These are phyloP conservation scores for Mycogona germanica DNA, from an alignment of 2,888 invertebrate species.

Conservation along the genomic window DNA sequence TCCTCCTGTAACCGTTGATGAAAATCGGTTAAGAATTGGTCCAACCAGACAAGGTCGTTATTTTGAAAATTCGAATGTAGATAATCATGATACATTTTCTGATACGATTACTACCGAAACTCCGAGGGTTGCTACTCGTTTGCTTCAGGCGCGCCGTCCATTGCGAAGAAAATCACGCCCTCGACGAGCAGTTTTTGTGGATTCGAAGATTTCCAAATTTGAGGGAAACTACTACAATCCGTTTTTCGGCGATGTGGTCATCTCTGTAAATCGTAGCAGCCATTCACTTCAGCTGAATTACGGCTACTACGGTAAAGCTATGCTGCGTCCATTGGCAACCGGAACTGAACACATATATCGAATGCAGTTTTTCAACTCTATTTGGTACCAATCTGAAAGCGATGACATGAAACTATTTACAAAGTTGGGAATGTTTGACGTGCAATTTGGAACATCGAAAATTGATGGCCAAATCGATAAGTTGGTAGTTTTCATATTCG, in stretches of 20 bases:
- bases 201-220: too few species aligned
- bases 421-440: constrained; percentile 10
- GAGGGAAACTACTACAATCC: constrained; percentile 17
- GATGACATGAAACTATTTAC: constrained; percentile 19
- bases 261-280: constrained; percentile 14
- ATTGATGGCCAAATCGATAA: neutral
- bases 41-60: too few species aligned
- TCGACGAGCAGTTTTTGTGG: too few species aligned
- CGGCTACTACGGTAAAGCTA: constrained; percentile 20
- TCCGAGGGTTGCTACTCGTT: too few species aligned
- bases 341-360: constrained; percentile 4
- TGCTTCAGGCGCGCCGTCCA: too few species aligned
- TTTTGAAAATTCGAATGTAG: too few species aligned
- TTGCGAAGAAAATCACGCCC: too few species aligned
- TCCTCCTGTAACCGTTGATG: too few species aligned
- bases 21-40: too few species aligned
- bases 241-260: constrained; percentile 15
- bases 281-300: constrained; percentile 17
- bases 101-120: too few species aligned
- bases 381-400: constrained; percentile 21
- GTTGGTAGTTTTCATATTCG: constrained; percentile 17
- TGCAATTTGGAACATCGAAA: constrained; percentile 14
- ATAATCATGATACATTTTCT: too few species aligned
- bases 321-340: constrained; percentile 9
- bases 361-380: constrained; percentile 19